These are phyloP conservation scores for Psilopsiagon aymara DNA, from an alignment of 2,113 vertebrate genomes.

Conservation along the genomic window DNA sequence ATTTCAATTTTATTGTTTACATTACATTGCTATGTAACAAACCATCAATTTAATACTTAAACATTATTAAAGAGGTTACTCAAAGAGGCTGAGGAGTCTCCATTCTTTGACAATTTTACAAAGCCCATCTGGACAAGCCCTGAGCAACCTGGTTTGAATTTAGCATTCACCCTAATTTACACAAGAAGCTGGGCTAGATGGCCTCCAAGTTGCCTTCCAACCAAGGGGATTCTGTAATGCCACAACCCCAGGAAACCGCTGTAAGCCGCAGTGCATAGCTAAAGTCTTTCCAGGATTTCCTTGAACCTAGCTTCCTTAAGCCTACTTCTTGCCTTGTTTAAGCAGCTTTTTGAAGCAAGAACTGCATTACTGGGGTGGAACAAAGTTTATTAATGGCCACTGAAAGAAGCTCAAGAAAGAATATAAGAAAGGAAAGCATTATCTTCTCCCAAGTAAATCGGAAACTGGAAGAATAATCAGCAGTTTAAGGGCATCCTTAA, in stretches of 20 bases:
- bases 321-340: neutral
- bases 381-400: neutral
- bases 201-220: neutral
- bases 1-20: neutral
- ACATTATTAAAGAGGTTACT: neutral
- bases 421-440: neutral
- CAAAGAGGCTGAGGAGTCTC: neutral
- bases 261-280: neutral
- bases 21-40: neutral
- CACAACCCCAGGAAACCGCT: fast-evolving
- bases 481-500: neutral
- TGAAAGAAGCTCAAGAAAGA: neutral
- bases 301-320: neutral
- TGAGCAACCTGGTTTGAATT: neutral
- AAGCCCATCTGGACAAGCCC: neutral
- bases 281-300: neutral
- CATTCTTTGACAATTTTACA: neutral
- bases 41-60: neutral
- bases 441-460: neutral
- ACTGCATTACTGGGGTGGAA: neutral
- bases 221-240: neutral
- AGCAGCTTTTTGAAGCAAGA: neutral
- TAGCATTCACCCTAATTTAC: neutral
- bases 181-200: neutral
- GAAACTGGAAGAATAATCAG: neutral